Conservation (phyloP, 2,797 vertebrate species). For the Sardinella longiceps region DNA sequence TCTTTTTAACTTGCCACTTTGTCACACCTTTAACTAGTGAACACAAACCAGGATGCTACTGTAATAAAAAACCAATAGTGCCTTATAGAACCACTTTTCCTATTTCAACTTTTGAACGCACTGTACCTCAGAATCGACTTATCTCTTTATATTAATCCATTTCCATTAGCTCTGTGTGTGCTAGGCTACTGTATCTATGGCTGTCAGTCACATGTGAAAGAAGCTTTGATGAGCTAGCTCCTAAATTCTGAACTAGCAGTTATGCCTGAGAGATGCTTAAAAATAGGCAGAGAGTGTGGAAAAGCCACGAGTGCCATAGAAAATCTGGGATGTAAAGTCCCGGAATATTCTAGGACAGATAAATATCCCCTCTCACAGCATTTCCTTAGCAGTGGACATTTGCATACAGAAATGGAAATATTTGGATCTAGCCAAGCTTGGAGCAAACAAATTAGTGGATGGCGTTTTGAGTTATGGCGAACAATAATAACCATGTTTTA, state of each 20-base stretch:
- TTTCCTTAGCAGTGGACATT: not conserved
- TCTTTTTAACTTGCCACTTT: not conserved
- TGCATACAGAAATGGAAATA: constrained; percentile 20
- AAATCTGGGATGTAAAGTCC: not conserved
- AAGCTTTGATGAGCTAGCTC: not conserved
- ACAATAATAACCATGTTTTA: constrained; percentile 50
- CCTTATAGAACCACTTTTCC: not conserved
- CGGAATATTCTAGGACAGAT: not conserved
- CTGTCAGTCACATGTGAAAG: not conserved
- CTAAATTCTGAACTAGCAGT: not conserved
- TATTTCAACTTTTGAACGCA: not conserved
- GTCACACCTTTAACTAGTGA: not conserved
- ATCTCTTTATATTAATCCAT: not conserved
- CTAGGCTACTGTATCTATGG: not conserved
- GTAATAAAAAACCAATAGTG: not conserved
- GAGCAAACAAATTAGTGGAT: constrained; percentile 22
- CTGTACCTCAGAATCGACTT: not conserved
- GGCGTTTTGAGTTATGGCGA: constrained; percentile 36
- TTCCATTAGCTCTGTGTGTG: not conserved
- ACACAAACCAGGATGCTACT: not conserved
- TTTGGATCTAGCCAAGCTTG: not conserved
- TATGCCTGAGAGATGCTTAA: not conserved
- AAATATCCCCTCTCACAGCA: constrained; percentile 18
- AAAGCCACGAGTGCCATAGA: not conserved
- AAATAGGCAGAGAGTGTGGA: not conserved